Evolutionary conservation across 2,113 vertebrate species (phyloP).

Genomic region (Marcusenius ussheri): DNA sequence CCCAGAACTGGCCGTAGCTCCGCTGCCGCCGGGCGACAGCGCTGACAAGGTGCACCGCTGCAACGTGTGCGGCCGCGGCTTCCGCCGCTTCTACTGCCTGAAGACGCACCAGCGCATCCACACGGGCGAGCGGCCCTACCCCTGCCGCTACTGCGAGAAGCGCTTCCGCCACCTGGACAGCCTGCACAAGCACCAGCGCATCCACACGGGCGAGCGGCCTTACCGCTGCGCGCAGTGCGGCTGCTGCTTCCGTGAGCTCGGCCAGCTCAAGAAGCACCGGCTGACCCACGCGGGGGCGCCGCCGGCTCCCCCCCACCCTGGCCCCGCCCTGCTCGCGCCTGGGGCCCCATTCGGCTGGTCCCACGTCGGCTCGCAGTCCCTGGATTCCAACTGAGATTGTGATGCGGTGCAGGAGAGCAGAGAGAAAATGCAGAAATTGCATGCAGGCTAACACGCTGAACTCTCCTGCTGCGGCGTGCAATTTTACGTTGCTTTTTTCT

Average conservation of each 20-base stretch:
- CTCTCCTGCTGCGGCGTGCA: not conserved
- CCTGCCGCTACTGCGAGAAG: conserved; percentile 47
- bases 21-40: conserved; percentile 1
- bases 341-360: conserved; percentile 35
- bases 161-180: conserved; percentile 49
- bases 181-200: conserved; percentile 49
- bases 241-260: conserved; percentile 45
- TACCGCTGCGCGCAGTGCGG: conserved; percentile 46
- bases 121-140: conserved; percentile 46
- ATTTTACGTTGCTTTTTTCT: not conserved
- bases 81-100: conserved; percentile 48
- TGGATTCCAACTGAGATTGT: conserved; percentile 36
- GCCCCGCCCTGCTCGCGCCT: conserved; percentile 25
- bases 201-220: conserved; percentile 45
- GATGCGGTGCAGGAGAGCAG: not conserved
- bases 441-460: not conserved
- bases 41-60: conserved; percentile 38
- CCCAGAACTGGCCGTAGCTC: not conserved
- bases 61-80: conserved; percentile 44
- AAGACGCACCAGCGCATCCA: conserved; percentile 51
- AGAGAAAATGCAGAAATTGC: not conserved
- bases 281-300: conserved; percentile 40
- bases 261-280: conserved; percentile 47
- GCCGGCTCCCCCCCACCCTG: conserved; percentile 13
- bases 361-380: conserved; percentile 37